Evolutionary conservation across 1,140 invertebrate genomes (phyloP).

Genomic region (Patella vulgata): DNA sequence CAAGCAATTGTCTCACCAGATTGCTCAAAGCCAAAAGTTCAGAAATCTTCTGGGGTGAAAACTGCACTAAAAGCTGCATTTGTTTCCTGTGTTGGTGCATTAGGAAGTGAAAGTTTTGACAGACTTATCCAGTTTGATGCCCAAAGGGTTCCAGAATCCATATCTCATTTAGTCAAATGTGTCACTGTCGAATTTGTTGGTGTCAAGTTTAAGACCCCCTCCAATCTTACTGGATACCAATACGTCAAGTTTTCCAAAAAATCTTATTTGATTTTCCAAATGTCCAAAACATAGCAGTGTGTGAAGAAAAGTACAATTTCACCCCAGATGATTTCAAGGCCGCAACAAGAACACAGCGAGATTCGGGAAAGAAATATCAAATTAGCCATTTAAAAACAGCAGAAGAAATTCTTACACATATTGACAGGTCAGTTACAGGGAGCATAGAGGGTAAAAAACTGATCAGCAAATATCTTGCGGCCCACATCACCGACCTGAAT

Average conservation of each 20-base stretch:
- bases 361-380: no score
- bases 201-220: slow-evolving; percentile 1
- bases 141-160: background rate
- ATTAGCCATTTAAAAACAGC: no score
- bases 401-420: no score
- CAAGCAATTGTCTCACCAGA: slow-evolving; percentile 29
- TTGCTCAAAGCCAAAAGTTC: slow-evolving; percentile 23
- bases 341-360: background rate
- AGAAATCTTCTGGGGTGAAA: slow-evolving; percentile 10
- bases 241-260: background rate
- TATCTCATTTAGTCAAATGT: background rate
- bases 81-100: background rate
- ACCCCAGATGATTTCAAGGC: slow-evolving; percentile 9
- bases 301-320: slow-evolving; percentile 6
- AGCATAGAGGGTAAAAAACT: background rate
- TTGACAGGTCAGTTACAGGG: no score
- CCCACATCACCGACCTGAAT: no score
- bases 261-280: background rate
- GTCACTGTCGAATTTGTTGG: slow-evolving; percentile 18
- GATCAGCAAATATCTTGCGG: no score
- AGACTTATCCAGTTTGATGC: background rate
- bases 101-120: background rate
- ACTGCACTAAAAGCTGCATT: slow-evolving; percentile 10
- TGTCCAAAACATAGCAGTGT: background rate
- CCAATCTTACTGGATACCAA: background rate